phyloP scores from a whole-genome alignment of 2,113 vertebrate species.

The Malurus elegans region DNA sequence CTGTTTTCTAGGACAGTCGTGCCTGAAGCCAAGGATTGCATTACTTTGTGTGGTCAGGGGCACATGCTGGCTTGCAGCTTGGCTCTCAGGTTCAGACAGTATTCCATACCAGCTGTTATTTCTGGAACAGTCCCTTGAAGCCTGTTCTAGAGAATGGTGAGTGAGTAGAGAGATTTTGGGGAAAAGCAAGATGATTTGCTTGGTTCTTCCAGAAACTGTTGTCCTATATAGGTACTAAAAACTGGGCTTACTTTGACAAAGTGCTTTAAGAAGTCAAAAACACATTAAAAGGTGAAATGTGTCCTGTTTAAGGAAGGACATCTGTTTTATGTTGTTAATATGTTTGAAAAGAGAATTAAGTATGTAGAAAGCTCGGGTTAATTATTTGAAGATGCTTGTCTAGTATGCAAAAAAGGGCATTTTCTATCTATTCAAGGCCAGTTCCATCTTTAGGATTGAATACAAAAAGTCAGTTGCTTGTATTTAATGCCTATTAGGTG shows the following conservation, averaged over 20 bases:
- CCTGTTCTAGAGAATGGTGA: neutral
- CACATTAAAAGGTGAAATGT: neutral
- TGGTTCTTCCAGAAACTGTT: neutral
- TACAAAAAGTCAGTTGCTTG: neutral
- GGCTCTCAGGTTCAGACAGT: neutral
- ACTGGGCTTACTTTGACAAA: neutral
- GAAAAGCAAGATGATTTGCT: neutral
- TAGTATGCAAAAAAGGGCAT: neutral
- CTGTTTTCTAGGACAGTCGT: rapidly evolving
- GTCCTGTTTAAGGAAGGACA: neutral
- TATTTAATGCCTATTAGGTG: neutral
- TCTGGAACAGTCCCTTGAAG: neutral
- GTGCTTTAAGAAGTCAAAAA: neutral
- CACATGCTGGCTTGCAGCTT: neutral
- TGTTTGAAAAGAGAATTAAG: neutral
- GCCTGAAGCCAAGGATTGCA: neutral
- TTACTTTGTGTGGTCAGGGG: neutral
- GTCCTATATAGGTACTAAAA: neutral
- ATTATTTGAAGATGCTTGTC: neutral
- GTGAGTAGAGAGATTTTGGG: neutral
- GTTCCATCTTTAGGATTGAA: neutral
- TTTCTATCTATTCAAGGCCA: neutral
- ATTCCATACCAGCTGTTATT: neutral
- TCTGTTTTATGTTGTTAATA: neutral
- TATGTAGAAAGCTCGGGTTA: neutral